Evolutionary conservation across 1,140 invertebrate genomes (phyloP), one percentile per base, ranked within the genome.

Genomic region (Orussus abietinus): DNA sequence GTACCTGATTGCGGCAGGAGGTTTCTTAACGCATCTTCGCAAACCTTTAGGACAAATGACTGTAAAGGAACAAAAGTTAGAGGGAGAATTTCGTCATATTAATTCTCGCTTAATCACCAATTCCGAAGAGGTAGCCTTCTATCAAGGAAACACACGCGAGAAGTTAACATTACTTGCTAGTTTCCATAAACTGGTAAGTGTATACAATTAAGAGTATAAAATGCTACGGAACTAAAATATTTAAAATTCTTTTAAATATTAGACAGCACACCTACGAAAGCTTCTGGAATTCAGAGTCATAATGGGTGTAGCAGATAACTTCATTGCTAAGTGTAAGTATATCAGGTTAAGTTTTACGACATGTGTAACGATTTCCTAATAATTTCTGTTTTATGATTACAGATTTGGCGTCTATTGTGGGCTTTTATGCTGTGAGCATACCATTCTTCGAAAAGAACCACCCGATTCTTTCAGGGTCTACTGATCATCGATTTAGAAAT

Each of bases 71-170:
- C 96, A 98, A 72, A 90, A 92, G 67, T 70, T 98, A 6, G 96
- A 99, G 76, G 96, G 96, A 45, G 95, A 99, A 78, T 96, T 94
- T 69, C 81, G 96, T 62, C 96, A 92, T 62, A 92, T 98, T 13
- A 96, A 98, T 70, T 93, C 93, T 5, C 77, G 96, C 18, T 74
- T 99, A 3, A 98, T 98, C 29, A 94, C 92, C 0, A 97, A 98
- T 71, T 92, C 93, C 12, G 96, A 99, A 75, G 96, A 99, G 75
- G 83, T 98, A 45, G 95, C 96, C 2, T 99, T 98, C 72, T 98
- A 98, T 68, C 80, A 94, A 73, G 94, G 94, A 51, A 94, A 93
- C 57, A 75, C 78, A 30, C 80, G 90, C 21, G 96, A 98, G 70
- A 90, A 93, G 66, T 67, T 86, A 12, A 97, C 88, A 0, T 72